Percentiles rank a stretch among this genome's conserved stretches.
Evolutionary conservation across 2,113 vertebrate genomes (phyloP).

Genomic region (Isichthys henryi): DNA sequence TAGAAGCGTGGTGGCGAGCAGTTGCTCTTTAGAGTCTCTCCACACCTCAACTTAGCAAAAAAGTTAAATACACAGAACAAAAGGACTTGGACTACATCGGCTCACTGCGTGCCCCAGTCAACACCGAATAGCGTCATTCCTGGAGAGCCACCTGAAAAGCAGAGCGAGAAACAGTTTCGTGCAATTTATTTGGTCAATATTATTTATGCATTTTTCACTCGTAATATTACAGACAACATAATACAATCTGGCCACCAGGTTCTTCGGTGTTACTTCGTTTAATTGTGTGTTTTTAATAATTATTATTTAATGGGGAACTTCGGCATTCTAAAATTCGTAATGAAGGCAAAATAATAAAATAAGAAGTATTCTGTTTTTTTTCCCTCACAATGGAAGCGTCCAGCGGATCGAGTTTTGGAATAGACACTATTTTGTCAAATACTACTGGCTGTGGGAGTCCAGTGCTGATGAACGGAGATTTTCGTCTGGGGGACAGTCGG

Average conservation of each 20-base stretch:
- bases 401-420: conserved; percentile 93
- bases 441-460: conserved; percentile 76
- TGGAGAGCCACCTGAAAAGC: conserved; percentile 34
- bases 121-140: conserved; percentile 49
- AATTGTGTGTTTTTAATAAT: conserved; percentile 24
- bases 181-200: background rate
- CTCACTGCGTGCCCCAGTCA: conserved; percentile 41
- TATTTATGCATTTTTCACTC: background rate
- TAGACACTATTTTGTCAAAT: conserved; percentile 92
- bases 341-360: conserved; percentile 65
- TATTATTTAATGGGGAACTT: conserved; percentile 29
- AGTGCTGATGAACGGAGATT: conserved; percentile 86
- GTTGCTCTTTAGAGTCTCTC: conserved; percentile 61
- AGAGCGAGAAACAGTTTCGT: background rate
- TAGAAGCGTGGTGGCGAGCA: conserved; percentile 74
- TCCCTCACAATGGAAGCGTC: conserved; percentile 83
- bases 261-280: conserved; percentile 21
- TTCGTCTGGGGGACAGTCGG: conserved; percentile 79
- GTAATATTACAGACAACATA: conserved; percentile 24
- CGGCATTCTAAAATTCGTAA: conserved; percentile 54
- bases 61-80: conserved; percentile 73
- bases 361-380: conserved; percentile 5
- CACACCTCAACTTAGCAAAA: conserved; percentile 77
- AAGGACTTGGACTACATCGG: conserved; percentile 57
- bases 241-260: conserved; percentile 25